phyloP scores from a whole-genome alignment of 2,797 vertebrate species.

The Sebastes flavidus region DNA sequence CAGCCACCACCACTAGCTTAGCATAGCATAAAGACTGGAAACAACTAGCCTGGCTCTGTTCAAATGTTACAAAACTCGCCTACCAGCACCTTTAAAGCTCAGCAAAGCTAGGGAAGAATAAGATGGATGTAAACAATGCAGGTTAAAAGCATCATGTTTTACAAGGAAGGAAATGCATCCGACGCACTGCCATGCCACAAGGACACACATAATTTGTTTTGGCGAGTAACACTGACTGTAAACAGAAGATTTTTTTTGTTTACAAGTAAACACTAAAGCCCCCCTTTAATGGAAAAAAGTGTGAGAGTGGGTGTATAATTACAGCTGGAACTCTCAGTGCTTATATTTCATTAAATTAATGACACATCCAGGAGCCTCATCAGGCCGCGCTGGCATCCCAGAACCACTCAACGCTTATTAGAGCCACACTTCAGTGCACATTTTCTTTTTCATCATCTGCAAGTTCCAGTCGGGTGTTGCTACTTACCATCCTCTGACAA shows the following conservation, averaged over 20 bases:
- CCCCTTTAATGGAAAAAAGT: background rate
- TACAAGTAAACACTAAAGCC: background rate
- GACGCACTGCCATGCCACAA: background rate
- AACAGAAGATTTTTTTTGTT: background rate
- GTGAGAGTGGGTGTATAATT: background rate
- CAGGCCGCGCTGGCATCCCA: background rate
- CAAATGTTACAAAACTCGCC: background rate
- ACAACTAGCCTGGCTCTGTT: background rate
- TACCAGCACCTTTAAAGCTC: background rate
- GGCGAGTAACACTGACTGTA: background rate
- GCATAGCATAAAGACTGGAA: background rate
- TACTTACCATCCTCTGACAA: slow-evolving; percentile 93
- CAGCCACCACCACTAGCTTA: background rate
- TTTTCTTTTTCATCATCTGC: background rate
- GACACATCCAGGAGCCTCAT: background rate
- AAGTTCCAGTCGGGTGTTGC: background rate
- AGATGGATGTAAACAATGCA: background rate
- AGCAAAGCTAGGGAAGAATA: background rate
- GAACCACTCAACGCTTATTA: slow-evolving; percentile 18
- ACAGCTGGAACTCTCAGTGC: background rate
- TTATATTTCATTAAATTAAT: slow-evolving; percentile 10
- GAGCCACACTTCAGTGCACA: background rate
- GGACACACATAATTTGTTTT: background rate
- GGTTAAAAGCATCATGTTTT: background rate
- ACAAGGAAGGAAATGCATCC: background rate